phyloP scores from a whole-genome alignment of 2,797 vertebrate species.

The Psittacula derbiana region DNA sequence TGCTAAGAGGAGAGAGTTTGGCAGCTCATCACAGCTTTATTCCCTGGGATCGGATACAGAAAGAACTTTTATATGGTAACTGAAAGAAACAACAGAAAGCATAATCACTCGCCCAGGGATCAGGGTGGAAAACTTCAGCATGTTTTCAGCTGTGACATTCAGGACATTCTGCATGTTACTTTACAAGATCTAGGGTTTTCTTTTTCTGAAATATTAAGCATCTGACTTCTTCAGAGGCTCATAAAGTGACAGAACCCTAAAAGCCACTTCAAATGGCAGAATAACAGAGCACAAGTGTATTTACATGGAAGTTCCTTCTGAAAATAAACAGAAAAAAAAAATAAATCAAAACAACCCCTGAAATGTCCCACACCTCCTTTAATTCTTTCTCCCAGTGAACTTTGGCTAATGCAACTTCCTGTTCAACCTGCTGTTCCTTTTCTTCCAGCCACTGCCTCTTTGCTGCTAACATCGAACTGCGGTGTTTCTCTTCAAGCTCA shows the following conservation, averaged over 20 bases:
- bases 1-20: neutral
- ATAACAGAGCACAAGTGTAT: neutral
- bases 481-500: conserved; percentile 81
- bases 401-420: conserved; percentile 73
- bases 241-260: neutral
- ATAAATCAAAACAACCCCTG: neutral
- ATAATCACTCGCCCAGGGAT: neutral
- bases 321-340: neutral
- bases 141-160: neutral
- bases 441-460: conserved; percentile 78
- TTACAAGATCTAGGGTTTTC: neutral
- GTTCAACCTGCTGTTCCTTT: conserved; percentile 75
- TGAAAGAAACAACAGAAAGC: neutral
- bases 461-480: conserved; percentile 67
- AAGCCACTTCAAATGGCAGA: neutral
- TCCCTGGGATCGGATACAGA: neutral
- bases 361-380: conserved; percentile 73
- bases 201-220: neutral
- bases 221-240: neutral
- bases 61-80: neutral
- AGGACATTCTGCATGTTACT: neutral
- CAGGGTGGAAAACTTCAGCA: neutral
- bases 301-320: neutral
- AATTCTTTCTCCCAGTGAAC: conserved; percentile 78
- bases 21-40: neutral